A percentile compares a stretch with the other conserved stretches of the same genome.
These are phyloP conservation scores for Leptoclinus maculatus DNA, from an alignment of 2,797 vertebrate genomes.

Conservation along the genomic window DNA sequence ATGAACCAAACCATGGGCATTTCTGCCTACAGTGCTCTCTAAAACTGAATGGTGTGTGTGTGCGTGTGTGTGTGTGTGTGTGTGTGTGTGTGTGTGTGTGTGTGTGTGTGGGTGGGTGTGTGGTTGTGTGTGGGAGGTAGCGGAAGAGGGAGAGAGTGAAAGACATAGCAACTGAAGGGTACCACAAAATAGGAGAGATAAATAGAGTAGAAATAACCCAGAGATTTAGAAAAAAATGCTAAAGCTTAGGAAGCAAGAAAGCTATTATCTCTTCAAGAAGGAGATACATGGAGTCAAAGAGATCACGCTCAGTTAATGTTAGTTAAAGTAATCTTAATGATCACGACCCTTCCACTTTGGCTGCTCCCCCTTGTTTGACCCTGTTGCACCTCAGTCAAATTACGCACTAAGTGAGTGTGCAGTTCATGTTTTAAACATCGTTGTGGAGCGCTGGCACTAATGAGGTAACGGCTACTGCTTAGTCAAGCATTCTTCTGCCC, in stretches of 20 bases:
- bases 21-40: constrained; percentile 68
- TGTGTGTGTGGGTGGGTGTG: constrained; percentile 3
- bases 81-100: constrained; percentile 9
- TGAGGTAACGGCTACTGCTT: constrained; percentile 81
- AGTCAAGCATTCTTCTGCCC: constrained; percentile 70
- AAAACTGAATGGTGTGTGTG: constrained; percentile 58
- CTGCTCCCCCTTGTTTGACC: constrained; percentile 56
- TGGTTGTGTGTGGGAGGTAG: neutral
- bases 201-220: constrained; percentile 15
- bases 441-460: constrained; percentile 68
- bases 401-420: constrained; percentile 71
- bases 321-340: constrained; percentile 71
- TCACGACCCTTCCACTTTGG: constrained; percentile 60
- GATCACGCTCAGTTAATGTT: constrained; percentile 53
- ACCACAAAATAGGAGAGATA: constrained; percentile 17
- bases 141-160: neutral
- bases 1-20: constrained; percentile 68
- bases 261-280: constrained; percentile 30
- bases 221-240: constrained; percentile 29
- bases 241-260: neutral
- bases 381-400: constrained; percentile 73
- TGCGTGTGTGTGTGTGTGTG: neutral
- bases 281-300: constrained; percentile 10
- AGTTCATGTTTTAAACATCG: constrained; percentile 86
- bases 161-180: constrained; percentile 20